Conservation (phyloP, 2,113 vertebrate genomes). For the Penelope pileata region DNA sequence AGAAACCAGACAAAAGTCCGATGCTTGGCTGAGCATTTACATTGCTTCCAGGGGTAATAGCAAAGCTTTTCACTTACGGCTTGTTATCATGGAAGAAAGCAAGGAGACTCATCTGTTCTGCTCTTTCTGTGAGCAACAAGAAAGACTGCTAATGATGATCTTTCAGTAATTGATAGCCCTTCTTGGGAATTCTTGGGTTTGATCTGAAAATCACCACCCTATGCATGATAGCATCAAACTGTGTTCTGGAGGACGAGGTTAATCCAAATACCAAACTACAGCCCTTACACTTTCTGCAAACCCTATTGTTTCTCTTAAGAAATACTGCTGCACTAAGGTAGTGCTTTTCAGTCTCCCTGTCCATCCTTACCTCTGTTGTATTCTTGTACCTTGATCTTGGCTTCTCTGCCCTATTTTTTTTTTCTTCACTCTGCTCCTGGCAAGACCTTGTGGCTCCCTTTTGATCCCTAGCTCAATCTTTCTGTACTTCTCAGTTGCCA, state of each 20-base stretch:
- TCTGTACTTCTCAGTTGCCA: neutral
- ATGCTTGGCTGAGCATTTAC: neutral
- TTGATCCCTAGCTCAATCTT: neutral
- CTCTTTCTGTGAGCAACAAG: neutral
- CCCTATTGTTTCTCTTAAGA: neutral
- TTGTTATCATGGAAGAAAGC: neutral
- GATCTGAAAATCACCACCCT: neutral
- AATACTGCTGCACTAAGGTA: neutral
- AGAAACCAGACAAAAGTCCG: neutral
- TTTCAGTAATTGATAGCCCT: neutral
- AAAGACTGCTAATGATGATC: neutral
- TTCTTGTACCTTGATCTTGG: neutral
- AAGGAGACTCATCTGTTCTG: neutral
- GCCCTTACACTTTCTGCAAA: neutral
- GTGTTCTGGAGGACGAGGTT: neutral
- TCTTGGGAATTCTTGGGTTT: neutral
- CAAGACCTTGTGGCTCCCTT: neutral
- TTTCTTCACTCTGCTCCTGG: neutral
- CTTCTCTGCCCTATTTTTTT: neutral
- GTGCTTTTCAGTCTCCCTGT: neutral
- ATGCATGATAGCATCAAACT: neutral
- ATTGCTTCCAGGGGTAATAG: neutral
- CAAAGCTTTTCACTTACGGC: neutral
- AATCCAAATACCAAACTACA: neutral
- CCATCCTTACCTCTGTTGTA: neutral